Conservation (phyloP, 2,888 invertebrate species). For the Tinea semifulvella region DNA sequence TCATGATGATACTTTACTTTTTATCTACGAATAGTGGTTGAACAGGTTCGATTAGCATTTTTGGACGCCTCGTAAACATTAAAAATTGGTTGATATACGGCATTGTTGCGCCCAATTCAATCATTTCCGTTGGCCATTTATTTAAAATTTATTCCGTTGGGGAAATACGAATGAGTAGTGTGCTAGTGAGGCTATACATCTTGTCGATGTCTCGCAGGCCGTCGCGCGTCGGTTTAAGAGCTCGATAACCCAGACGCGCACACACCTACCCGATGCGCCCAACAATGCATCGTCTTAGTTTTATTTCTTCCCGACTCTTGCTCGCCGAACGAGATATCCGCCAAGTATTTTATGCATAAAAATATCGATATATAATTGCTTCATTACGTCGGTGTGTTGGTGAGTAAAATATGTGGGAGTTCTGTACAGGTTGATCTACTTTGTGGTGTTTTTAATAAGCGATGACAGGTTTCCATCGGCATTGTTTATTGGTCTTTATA, state of each 20-base stretch:
- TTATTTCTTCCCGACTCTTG: constrained; percentile 50
- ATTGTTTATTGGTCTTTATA: constrained; percentile 8
- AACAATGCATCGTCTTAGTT: constrained; percentile 62
- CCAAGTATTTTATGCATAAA: constrained; percentile 66
- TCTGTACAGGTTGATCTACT: constrained; percentile 46
- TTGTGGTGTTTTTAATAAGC: constrained; percentile 14
- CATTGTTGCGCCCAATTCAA: constrained; percentile 25
- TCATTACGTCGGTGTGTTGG: constrained; percentile 66
- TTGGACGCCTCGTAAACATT: too few species aligned
- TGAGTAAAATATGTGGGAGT: constrained; percentile 67
- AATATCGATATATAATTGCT: constrained; percentile 69
- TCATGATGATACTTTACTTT: too few species aligned
- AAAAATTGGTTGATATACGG: neutral
- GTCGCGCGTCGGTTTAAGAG: constrained; percentile 65
- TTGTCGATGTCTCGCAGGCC: constrained; percentile 58
- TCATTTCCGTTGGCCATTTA: constrained; percentile 52
- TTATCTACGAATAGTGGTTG: too few species aligned
- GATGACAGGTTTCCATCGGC: constrained; percentile 2
- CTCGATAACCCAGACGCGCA: constrained; percentile 59
- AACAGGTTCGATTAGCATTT: too few species aligned
- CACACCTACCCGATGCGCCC: constrained; percentile 52
- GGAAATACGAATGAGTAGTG: constrained; percentile 62
- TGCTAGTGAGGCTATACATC: constrained; percentile 62
- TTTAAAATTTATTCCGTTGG: constrained; percentile 53
- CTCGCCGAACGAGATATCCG: constrained; percentile 52